Evolutionary conservation across 1,140 invertebrate species (phyloP).

Genomic region (Drosophila auraria): DNA sequence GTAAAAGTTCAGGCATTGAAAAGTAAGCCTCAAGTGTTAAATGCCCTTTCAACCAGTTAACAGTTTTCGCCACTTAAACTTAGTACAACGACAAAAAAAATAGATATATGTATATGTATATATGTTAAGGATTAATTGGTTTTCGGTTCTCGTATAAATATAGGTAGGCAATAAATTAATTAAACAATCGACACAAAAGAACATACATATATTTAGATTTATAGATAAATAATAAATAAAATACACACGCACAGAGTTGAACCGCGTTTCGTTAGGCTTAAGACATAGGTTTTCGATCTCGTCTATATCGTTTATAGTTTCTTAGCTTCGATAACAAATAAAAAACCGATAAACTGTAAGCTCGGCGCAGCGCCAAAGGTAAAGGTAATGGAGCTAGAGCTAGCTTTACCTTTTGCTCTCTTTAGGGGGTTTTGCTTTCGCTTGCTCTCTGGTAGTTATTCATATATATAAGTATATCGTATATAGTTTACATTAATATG

Average conservation of each 20-base stretch:
- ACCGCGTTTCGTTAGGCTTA: conserved; percentile 59
- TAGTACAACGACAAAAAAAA: conserved; percentile 41
- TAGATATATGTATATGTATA: conserved; percentile 24
- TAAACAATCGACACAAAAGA: conserved; percentile 58
- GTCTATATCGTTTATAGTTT: conserved; percentile 1
- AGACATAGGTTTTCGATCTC: conserved; percentile 35
- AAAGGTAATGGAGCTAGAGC: conserved; percentile 1
- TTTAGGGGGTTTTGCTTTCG: conserved; percentile 36
- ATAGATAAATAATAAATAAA: conserved; percentile 64
- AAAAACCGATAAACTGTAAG: conserved; percentile 22
- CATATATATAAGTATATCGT: conserved; percentile 66
- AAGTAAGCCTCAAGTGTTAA: conserved; percentile 45
- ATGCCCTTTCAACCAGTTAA: conserved; percentile 56
- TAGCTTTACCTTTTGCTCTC: background rate
- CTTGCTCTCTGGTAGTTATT: conserved; percentile 44
- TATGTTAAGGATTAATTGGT: conserved; percentile 44
- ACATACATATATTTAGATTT: conserved; percentile 48
- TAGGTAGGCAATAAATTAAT: conserved; percentile 73
- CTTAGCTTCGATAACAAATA: conserved; percentile 12
- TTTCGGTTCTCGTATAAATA: conserved; percentile 30
- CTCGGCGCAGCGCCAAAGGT: conserved; percentile 14
- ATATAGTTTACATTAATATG: conserved; percentile 78
- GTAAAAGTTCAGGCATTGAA: conserved; percentile 33
- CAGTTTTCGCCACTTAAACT: conserved; percentile 53
- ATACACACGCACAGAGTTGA: conserved; percentile 67